phyloP scores from a whole-genome alignment of 2,888 invertebrate genomes.

The Dichetophora obliterata region DNA sequence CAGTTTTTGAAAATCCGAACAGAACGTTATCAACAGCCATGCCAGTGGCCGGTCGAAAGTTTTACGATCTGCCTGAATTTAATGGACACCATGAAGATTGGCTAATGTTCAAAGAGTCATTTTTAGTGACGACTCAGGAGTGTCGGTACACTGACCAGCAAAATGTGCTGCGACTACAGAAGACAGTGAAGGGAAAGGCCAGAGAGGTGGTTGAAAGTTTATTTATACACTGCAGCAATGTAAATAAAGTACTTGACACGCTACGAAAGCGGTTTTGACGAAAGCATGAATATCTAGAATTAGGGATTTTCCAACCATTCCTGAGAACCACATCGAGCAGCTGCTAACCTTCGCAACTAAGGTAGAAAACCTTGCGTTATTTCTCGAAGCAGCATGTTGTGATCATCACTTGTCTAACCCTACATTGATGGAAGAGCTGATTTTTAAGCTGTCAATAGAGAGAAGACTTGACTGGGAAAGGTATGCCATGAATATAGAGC shows the following conservation, averaged over 20 bases:
- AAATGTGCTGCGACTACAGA: conserved; percentile 28
- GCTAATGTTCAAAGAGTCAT: neutral
- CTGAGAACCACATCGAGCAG: conserved; percentile 32
- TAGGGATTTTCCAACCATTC: conserved; percentile 2
- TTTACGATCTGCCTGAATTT: neutral
- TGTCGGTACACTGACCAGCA: conserved; percentile 17
- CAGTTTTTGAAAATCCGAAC: too few relatives aligned
- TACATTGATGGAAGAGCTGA: conserved; percentile 39
- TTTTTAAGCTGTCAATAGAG: conserved; percentile 36
- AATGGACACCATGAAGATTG: conserved; percentile 12
- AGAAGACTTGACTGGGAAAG: conserved; percentile 38
- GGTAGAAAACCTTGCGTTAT: conserved; percentile 11
- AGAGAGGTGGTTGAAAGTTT: too few relatives aligned
- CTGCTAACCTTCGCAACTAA: conserved; percentile 33
- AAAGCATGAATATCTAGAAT: neutral
- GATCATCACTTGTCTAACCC: neutral
- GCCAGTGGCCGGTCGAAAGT: too few relatives aligned
- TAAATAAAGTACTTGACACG: neutral
- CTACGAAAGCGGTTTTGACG: conserved; percentile 8
- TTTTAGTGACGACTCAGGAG: conserved; percentile 23
- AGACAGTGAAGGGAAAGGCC: neutral
- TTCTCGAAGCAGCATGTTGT: conserved; percentile 1
- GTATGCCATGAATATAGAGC: conserved; percentile 22
- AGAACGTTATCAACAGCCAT: too few relatives aligned
- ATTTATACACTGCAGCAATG: too few relatives aligned